Evolutionary conservation across 2,113 vertebrate genomes (phyloP).

Genomic region (Oryzias melastigma): DNA sequence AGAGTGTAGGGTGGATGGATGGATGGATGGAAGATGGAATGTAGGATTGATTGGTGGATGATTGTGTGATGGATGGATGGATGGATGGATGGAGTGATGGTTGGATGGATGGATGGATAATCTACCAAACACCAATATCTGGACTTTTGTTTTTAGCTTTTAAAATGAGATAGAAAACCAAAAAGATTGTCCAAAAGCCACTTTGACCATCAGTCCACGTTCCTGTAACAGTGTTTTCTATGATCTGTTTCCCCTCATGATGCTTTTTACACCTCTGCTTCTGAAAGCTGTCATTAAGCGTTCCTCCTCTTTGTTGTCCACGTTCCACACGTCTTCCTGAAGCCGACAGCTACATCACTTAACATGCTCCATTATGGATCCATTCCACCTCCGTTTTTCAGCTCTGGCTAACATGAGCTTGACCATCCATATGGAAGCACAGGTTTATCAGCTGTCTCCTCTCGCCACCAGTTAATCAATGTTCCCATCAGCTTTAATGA

Average conservation of each 20-base stretch:
- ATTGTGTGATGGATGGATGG: no score
- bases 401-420: background rate
- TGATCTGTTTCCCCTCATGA: background rate
- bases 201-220: no score
- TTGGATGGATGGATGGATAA: no score
- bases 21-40: no score
- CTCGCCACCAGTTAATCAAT: constrained; percentile 12
- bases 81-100: no score
- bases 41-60: no score
- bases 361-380: constrained; percentile 7
- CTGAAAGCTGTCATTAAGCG: background rate
- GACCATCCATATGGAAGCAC: background rate
- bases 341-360: background rate
- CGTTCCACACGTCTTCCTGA: background rate
- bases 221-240: no score
- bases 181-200: no score
- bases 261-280: background rate
- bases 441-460: constrained; percentile 9
- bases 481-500: constrained; percentile 8
- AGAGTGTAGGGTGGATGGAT: no score
- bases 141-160: no score
- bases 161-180: no score
- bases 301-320: constrained; percentile 1
- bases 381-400: background rate
- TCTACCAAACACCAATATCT: no score